Conservation (phyloP, 1,140 invertebrate genomes). For the Gonatopus flavifemur region DNA sequence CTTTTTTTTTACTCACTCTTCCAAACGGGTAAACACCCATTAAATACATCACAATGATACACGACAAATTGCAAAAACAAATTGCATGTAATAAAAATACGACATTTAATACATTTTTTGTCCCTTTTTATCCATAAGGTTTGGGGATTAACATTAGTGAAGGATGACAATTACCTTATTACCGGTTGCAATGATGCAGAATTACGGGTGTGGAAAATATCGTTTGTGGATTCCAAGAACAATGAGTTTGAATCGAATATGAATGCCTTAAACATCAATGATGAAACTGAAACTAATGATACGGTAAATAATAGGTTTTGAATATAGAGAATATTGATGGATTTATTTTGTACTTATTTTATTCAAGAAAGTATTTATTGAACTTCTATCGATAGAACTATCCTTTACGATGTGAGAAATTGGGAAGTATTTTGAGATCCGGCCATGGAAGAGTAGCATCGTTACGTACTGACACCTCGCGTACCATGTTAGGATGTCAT, state of each 20-base stretch:
- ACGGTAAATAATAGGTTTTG: conserved; percentile 43
- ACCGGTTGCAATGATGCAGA: conserved; percentile 84
- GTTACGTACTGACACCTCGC: conserved; percentile 66
- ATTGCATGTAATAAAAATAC: not conserved
- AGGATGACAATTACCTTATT: conserved; percentile 79
- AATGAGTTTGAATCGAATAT: conserved; percentile 56
- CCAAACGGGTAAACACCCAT: too few species aligned
- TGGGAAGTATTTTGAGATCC: conserved; percentile 75
- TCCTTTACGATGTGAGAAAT: conserved; percentile 72
- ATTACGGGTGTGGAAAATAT: conserved; percentile 80
- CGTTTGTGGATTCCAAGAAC: conserved; percentile 23
- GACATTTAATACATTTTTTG: not conserved
- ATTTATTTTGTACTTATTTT: too few species aligned
- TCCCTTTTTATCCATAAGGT: conserved; percentile 64
- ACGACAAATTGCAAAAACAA: too few species aligned
- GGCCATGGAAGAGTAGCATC: conserved; percentile 74
- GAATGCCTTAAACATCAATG: conserved; percentile 46
- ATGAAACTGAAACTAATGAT: conserved; percentile 64
- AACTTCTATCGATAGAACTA: conserved; percentile 43
- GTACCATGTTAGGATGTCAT: conserved; percentile 77
- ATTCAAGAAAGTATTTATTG: conserved; percentile 1
- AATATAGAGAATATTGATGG: not conserved
- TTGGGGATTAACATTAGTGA: conserved; percentile 80
- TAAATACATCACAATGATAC: too few species aligned
- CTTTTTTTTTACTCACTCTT: too few species aligned